Evolutionary conservation across 2,797 vertebrate species (phyloP).

Genomic region (Coranthus polyacanthus): DNA sequence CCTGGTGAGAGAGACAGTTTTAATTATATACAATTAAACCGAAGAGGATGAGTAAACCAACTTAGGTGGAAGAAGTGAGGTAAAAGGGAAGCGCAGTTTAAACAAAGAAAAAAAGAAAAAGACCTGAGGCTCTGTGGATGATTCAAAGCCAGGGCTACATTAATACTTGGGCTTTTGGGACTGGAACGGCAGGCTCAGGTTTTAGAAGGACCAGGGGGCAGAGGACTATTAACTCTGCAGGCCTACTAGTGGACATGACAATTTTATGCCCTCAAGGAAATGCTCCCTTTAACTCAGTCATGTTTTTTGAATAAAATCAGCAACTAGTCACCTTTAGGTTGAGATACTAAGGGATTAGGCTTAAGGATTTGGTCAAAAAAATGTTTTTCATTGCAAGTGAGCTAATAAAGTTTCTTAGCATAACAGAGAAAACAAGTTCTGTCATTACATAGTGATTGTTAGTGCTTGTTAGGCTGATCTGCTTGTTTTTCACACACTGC

Average conservation of each 20-base stretch:
- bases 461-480: slow-evolving; percentile 36
- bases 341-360: not conserved
- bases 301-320: slow-evolving; percentile 19
- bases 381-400: not conserved
- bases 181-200: not conserved
- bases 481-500: slow-evolving; percentile 29
- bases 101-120: slow-evolving; percentile 4
- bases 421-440: slow-evolving; percentile 17
- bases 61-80: not conserved
- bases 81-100: slow-evolving; percentile 15
- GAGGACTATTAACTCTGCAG: slow-evolving; percentile 50
- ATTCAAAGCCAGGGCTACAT: slow-evolving; percentile 38
- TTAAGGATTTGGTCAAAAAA: slow-evolving; percentile 1
- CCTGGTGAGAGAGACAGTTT: not conserved
- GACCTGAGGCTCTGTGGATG: slow-evolving; percentile 5
- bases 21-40: not conserved
- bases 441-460: slow-evolving; percentile 1
- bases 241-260: slow-evolving; percentile 4
- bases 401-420: not conserved
- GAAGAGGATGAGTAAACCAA: slow-evolving; percentile 5
- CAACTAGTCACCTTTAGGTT: not conserved
- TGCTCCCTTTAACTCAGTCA: slow-evolving; percentile 2
- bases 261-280: slow-evolving; percentile 26
- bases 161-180: slow-evolving; percentile 27
- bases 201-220: slow-evolving; percentile 10